Evolutionary conservation across 2,113 vertebrate species (phyloP).

Genomic region (Sciurus niger): DNA sequence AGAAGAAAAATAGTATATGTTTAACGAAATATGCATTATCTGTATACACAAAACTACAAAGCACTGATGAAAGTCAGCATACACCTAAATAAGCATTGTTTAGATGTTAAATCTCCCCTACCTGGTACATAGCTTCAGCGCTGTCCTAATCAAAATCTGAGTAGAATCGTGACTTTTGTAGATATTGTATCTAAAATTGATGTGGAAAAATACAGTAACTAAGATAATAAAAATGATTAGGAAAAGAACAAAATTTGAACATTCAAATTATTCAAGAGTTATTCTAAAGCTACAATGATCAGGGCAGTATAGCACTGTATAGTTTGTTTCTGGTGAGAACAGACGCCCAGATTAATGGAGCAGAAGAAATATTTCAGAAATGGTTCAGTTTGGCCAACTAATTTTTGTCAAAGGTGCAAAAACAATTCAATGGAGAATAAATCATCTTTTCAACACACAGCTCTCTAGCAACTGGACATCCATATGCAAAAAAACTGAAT

Average conservation of each 20-base stretch:
- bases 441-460: background rate
- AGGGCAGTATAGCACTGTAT: background rate
- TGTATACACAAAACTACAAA: constrained; percentile 5
- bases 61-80: background rate
- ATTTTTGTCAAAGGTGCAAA: constrained; percentile 39
- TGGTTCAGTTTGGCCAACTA: background rate
- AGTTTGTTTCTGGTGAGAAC: background rate
- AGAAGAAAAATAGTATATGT: background rate
- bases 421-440: background rate
- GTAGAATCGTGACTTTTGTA: background rate
- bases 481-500: background rate
- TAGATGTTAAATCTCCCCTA: background rate
- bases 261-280: background rate
- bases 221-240: background rate
- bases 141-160: background rate
- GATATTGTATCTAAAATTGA: background rate
- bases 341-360: background rate
- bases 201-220: constrained; percentile 17
- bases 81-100: background rate
- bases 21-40: constrained; percentile 31
- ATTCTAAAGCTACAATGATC: background rate
- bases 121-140: background rate
- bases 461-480: background rate
- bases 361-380: constrained; percentile 32
- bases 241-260: background rate